Conservation (phyloP, 2,888 invertebrate genomes). For the Parnassius apollo region DNA sequence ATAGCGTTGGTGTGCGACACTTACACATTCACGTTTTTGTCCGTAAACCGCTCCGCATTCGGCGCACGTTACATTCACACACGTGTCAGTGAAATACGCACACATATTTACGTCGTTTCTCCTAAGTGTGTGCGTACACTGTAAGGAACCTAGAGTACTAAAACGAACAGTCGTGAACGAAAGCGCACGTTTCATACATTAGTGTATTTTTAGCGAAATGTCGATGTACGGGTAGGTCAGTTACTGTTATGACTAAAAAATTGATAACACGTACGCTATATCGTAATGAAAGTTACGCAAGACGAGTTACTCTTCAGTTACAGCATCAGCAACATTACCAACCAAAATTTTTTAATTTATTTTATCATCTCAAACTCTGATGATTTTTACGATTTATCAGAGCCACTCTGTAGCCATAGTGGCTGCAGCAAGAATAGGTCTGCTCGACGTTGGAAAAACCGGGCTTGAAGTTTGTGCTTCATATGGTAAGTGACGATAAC, state of each 20-base stretch:
- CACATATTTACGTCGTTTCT: slow-evolving; percentile 19
- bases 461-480: no score
- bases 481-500: no score
- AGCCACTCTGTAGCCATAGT: no score
- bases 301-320: not conserved
- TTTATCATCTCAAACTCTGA: no score
- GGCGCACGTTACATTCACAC: slow-evolving; percentile 37
- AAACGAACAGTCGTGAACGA: slow-evolving; percentile 63
- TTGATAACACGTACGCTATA: slow-evolving; percentile 32
- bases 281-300: slow-evolving; percentile 35
- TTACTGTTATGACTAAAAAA: slow-evolving; percentile 63
- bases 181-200: slow-evolving; percentile 60
- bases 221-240: slow-evolving; percentile 73
- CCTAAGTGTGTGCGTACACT: slow-evolving; percentile 14
- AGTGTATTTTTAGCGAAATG: slow-evolving; percentile 70
- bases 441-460: no score
- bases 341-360: no score
- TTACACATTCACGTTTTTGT: slow-evolving; percentile 53
- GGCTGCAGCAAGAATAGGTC: no score
- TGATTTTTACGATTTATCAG: no score
- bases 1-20: slow-evolving; percentile 48
- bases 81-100: slow-evolving; percentile 31
- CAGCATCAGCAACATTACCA: no score
- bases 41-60: slow-evolving; percentile 49
- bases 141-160: slow-evolving; percentile 45